Evolutionary conservation across 2,797 vertebrate species (phyloP).

Genomic region (Enteromius trimaculatus): DNA sequence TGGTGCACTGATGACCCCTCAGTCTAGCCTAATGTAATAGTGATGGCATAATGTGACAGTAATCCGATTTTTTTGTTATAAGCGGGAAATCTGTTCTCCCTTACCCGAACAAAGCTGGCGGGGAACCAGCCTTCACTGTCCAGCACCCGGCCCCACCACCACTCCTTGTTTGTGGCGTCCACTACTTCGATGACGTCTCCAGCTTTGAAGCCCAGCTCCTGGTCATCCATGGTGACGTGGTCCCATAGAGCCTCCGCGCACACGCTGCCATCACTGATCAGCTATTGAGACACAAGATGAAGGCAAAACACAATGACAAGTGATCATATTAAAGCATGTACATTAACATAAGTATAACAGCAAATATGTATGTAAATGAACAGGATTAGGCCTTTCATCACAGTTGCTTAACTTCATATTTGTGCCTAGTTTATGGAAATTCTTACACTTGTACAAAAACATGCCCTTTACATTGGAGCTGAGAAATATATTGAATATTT

Average conservation of each 20-base stretch:
- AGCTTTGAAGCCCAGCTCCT: conserved; percentile 95
- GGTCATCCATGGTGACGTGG: conserved; percentile 97
- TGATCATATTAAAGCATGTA: background rate
- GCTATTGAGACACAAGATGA: conserved; percentile 73
- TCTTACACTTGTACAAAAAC: background rate
- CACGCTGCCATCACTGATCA: conserved; percentile 96
- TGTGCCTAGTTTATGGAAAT: background rate
- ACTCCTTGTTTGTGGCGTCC: conserved; percentile 95
- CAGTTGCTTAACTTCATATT: background rate
- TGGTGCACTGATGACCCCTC: background rate
- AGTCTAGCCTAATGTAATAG: conserved; percentile 21
- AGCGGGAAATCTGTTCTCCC: conserved; percentile 46
- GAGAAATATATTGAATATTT: background rate
- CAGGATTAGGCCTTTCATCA: background rate
- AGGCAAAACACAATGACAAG: background rate
- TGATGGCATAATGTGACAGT: conserved; percentile 6
- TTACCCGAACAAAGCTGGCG: conserved; percentile 94
- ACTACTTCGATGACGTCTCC: conserved; percentile 95
- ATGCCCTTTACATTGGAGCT: background rate
- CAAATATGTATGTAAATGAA: background rate
- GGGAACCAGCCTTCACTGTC: conserved; percentile 97
- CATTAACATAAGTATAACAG: background rate
- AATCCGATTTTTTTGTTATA: conserved; percentile 14
- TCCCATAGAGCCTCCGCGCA: conserved; percentile 97
- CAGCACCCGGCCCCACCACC: conserved; percentile 96